Percentiles rank a stretch among this genome's conserved stretches.
phyloP scores from a whole-genome alignment of 2,797 vertebrate genomes.

The Leuciscus waleckii region DNA sequence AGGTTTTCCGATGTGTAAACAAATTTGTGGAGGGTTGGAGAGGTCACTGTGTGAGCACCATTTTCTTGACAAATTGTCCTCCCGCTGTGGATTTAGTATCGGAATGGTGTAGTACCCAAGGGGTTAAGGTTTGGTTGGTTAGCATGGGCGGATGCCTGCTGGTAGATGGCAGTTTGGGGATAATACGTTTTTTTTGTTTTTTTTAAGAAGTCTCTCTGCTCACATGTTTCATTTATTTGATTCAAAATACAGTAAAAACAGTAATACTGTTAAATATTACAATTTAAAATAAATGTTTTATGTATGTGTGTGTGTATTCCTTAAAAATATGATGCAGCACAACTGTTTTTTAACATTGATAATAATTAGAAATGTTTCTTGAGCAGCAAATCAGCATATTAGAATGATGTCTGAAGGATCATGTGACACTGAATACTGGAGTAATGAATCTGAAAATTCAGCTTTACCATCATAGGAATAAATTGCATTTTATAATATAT shows the following conservation, averaged over 20 bases:
- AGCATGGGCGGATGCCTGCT: background rate
- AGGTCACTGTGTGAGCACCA: background rate
- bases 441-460: background rate
- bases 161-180: conserved; percentile 7
- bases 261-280: background rate
- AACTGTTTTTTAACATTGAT: background rate
- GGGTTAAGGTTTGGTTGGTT: background rate
- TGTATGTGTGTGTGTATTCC: background rate
- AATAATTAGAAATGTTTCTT: background rate
- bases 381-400: background rate
- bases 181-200: background rate
- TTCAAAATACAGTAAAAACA: background rate
- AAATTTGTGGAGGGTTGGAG: conserved; percentile 4
- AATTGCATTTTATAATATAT: background rate
- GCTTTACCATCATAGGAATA: background rate
- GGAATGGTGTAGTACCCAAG: background rate
- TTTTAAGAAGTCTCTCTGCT: background rate
- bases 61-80: conserved; percentile 10
- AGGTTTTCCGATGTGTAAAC: conserved; percentile 41
- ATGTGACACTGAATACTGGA: background rate
- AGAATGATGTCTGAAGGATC: background rate
- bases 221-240: background rate
- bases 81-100: background rate
- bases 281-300: background rate
- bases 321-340: background rate